These are phyloP conservation scores for Elachura formosa DNA, from an alignment of 2,113 vertebrate genomes.

Conservation along the genomic window DNA sequence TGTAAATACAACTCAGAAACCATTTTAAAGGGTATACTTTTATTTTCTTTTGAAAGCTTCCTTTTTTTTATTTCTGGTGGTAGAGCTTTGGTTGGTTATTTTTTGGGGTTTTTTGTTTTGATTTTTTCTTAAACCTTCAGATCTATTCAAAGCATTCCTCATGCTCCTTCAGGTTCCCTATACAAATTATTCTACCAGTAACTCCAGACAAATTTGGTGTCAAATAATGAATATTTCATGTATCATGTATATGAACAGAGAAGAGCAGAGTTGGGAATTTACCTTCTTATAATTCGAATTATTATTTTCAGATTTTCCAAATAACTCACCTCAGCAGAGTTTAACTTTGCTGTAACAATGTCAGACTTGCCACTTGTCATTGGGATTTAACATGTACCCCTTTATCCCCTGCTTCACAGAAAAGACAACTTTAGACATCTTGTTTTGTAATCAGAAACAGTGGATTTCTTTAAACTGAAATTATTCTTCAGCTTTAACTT, in stretches of 20 bases:
- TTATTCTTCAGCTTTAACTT: background rate
- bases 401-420: background rate
- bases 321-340: background rate
- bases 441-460: background rate
- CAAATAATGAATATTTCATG: background rate
- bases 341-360: background rate
- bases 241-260: background rate
- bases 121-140: background rate
- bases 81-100: background rate
- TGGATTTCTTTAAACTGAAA: background rate
- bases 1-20: background rate
- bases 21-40: background rate
- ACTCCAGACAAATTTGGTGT: background rate
- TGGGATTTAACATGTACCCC: background rate
- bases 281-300: background rate
- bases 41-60: background rate
- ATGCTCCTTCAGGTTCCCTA: background rate
- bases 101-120: background rate
- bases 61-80: accelerated
- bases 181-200: background rate
- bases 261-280: background rate
- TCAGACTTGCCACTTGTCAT: background rate
- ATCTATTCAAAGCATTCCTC: background rate
- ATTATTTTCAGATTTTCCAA: background rate
- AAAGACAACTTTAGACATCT: background rate